A percentile compares a stretch with the other conserved stretches of the same genome.
These are phyloP conservation scores for Hecatera dysodea DNA, from an alignment of 2,888 invertebrate genomes.

Conservation along the genomic window DNA sequence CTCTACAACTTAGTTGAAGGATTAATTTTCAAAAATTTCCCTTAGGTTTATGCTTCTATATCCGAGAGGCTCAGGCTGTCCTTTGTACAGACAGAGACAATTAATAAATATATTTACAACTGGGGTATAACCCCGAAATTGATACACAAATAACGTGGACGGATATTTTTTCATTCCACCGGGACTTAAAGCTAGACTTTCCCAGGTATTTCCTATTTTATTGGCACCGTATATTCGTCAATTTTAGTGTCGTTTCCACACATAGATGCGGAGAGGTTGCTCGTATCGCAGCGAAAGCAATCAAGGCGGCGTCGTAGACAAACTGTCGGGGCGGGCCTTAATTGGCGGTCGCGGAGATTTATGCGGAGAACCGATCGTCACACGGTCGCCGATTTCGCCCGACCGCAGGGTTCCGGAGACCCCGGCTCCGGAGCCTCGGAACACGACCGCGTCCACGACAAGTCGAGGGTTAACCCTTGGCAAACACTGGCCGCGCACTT, in stretches of 20 bases:
- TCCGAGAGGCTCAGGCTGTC: too few relatives aligned
- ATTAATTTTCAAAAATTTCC: background rate
- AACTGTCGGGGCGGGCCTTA: constrained; percentile 90
- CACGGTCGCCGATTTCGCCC: constrained; percentile 78
- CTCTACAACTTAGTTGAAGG: background rate
- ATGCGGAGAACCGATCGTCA: constrained; percentile 88
- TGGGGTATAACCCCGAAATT: background rate
- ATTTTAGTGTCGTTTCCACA: constrained; percentile 60
- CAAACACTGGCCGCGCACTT: constrained; percentile 70
- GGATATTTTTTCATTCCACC: background rate
- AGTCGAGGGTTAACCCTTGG: constrained; percentile 64
- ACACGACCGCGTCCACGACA: constrained; percentile 48
- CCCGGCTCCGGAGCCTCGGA: constrained; percentile 55
- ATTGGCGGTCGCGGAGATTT: constrained; percentile 90
- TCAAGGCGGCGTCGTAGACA: constrained; percentile 90
- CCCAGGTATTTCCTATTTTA: constrained; percentile 56
- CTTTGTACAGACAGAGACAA: too few relatives aligned
- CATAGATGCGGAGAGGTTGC: constrained; percentile 64
- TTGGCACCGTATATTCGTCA: constrained; percentile 65
- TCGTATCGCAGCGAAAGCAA: constrained; percentile 87
- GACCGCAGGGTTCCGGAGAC: constrained; percentile 68
- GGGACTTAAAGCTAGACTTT: constrained; percentile 13
- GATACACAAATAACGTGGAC: background rate
- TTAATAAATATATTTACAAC: too few relatives aligned
- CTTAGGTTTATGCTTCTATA: background rate